Conservation (phyloP, 2,888 invertebrate species). For the Caenorhabditis wallacei region DNA sequence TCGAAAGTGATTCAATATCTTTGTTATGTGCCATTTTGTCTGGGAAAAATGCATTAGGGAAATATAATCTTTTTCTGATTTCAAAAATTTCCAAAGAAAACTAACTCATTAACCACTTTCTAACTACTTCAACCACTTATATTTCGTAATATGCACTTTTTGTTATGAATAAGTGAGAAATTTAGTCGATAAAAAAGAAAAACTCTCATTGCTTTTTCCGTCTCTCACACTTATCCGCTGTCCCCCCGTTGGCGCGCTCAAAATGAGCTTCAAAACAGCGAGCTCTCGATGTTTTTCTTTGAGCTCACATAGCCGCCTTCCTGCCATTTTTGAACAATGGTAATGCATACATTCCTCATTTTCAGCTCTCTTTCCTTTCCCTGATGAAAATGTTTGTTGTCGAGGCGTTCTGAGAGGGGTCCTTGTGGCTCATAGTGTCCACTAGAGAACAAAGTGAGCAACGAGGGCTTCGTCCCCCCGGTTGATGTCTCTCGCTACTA, state of each 20-base stretch:
- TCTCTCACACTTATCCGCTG: neutral
- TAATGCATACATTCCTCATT: slow-evolving; percentile 53
- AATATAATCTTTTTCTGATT: neutral
- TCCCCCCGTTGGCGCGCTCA: neutral
- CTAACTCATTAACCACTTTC: neutral
- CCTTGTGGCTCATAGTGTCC: slow-evolving; percentile 40
- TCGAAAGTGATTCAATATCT: neutral
- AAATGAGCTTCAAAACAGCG: slow-evolving; percentile 39
- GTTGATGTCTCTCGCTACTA: slow-evolving; percentile 37
- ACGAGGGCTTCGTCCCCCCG: slow-evolving; percentile 36
- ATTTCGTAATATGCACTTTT: neutral
- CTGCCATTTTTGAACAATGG: slow-evolving; percentile 43
- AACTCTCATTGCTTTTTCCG: slow-evolving; percentile 2
- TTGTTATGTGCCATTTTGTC: neutral
- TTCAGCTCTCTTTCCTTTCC: slow-evolving; percentile 26
- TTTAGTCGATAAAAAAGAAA: neutral
- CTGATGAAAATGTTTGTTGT: slow-evolving; percentile 57
- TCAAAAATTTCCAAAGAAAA: neutral
- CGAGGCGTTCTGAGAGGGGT: slow-evolving; percentile 25
- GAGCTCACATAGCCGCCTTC: neutral
- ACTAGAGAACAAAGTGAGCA: slow-evolving; percentile 59
- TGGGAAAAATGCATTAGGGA: neutral
- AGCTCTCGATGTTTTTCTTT: slow-evolving; percentile 24
- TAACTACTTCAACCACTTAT: neutral
- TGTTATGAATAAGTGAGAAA: neutral